Conservation (phyloP, 1,140 invertebrate species). For the Drosophila willistoni region DNA sequence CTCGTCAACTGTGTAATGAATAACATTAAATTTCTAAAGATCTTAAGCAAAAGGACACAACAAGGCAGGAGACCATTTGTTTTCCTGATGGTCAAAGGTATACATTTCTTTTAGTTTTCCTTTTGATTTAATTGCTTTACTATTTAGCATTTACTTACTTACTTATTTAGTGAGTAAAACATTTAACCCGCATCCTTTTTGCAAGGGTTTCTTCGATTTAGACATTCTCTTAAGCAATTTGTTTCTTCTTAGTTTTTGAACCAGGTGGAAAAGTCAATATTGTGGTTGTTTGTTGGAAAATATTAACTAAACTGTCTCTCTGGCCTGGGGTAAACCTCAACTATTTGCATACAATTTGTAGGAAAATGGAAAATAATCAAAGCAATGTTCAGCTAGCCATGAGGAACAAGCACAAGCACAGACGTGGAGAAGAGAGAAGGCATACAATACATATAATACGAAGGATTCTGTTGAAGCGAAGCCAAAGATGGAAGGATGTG, state of each 20-base stretch:
- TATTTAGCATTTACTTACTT: not conserved
- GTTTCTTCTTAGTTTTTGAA: constrained; percentile 30
- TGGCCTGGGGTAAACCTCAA: constrained; percentile 56
- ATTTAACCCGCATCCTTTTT: constrained; percentile 1
- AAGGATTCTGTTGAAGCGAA: not conserved
- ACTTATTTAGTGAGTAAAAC: not conserved
- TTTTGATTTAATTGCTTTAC: not conserved
- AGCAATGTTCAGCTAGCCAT: constrained; percentile 70
- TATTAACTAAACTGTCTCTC: constrained; percentile 75
- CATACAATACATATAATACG: not conserved
- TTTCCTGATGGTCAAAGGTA: no score
- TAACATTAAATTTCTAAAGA: no score
- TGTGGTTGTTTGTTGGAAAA: constrained; percentile 66
- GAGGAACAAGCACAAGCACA: constrained; percentile 18
- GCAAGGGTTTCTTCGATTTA: not conserved
- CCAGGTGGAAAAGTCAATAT: constrained; percentile 75
- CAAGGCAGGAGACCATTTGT: no score
- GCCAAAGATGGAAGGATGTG: not conserved
- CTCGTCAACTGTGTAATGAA: no score
- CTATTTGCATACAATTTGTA: constrained; percentile 77
- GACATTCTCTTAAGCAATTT: constrained; percentile 7
- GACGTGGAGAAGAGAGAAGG: not conserved
- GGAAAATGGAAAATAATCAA: constrained; percentile 78
- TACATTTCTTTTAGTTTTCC: not conserved
- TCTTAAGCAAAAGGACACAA: no score